A percentile compares a stretch with the other conserved stretches of the same genome.
Conservation (phyloP, 2,797 vertebrate species). For the Hippoglossus hippoglossus region DNA sequence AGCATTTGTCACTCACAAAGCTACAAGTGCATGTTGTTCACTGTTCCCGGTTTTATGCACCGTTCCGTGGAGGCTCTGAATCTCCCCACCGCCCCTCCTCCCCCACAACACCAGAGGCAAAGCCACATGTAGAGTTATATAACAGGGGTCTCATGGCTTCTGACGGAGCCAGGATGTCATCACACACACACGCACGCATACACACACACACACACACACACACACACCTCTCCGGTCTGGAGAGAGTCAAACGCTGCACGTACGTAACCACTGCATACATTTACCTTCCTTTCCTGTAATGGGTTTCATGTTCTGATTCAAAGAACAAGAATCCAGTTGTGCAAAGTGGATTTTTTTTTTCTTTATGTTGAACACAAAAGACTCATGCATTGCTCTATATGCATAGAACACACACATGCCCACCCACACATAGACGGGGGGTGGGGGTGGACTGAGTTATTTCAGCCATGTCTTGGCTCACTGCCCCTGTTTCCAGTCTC, state of each 20-base stretch:
- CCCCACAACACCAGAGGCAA: conserved; percentile 44
- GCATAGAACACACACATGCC: conserved; percentile 20
- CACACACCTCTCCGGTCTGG: conserved; percentile 38
- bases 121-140: conserved; percentile 72
- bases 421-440: conserved; percentile 1
- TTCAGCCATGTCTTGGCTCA: conserved; percentile 65
- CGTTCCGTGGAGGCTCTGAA: too few species aligned
- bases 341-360: not conserved
- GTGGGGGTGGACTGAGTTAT: conserved; percentile 49
- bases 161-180: conserved; percentile 61
- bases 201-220: too few species aligned
- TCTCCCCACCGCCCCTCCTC: not conserved
- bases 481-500: conserved; percentile 57
- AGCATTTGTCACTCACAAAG: conserved; percentile 43
- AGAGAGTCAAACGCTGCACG: conserved; percentile 37
- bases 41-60: conserved; percentile 38
- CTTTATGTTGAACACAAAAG: conserved; percentile 8
- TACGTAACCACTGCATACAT: conserved; percentile 16
- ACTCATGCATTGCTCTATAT: conserved; percentile 4
- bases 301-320: conserved; percentile 5
- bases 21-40: conserved; percentile 53
- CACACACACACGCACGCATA: conserved; percentile 18
- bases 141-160: conserved; percentile 68
- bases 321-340: not conserved
- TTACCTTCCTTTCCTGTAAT: conserved; percentile 10